Percentiles rank a stretch among this genome's conserved stretches.
Conservation (phyloP, 2,113 vertebrate genomes). For the Hymenochirus boettgeri region DNA sequence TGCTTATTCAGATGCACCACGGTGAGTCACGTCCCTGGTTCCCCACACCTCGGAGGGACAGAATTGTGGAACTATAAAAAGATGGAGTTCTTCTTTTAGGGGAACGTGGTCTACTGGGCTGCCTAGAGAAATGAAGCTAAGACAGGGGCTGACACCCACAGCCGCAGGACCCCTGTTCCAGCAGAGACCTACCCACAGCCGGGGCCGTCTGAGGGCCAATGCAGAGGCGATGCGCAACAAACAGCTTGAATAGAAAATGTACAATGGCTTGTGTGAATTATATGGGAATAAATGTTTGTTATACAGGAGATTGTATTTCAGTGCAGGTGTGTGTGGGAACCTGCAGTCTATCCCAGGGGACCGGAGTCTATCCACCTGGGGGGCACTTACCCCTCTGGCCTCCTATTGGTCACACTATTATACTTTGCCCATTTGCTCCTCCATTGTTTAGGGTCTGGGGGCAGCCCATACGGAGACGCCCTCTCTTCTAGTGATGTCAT, state of each 20-base stretch:
- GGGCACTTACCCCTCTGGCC: too few species aligned
- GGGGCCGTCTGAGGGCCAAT: conserved; percentile 84
- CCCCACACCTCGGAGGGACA: not conserved
- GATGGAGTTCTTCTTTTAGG: conserved; percentile 48
- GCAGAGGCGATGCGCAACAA: conserved; percentile 69
- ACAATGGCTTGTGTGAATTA: too few species aligned
- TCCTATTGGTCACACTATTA: too few species aligned
- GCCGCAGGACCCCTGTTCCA: conserved; percentile 87
- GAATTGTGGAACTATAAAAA: not conserved
- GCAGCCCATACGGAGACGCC: too few species aligned
- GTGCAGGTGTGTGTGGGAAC: too few species aligned
- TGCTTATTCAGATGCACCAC: conserved; percentile 85
- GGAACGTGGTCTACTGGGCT: conserved; percentile 84
- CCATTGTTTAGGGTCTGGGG: too few species aligned
- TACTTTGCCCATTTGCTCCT: too few species aligned
- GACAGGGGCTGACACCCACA: conserved; percentile 82
- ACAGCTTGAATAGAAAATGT: conserved; percentile 57
- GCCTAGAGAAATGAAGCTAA: conserved; percentile 86
- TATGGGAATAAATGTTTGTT: too few species aligned
- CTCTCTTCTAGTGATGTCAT: too few species aligned
- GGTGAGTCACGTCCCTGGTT: conserved; percentile 54
- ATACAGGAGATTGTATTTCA: too few species aligned
- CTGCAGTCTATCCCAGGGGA: too few species aligned
- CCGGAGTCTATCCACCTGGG: too few species aligned
- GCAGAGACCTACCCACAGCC: conserved; percentile 85